Evolutionary conservation across 1,140 invertebrate species (phyloP), one percentile per base, ranked within the genome.

Genomic region (Babylonia areolata): DNA sequence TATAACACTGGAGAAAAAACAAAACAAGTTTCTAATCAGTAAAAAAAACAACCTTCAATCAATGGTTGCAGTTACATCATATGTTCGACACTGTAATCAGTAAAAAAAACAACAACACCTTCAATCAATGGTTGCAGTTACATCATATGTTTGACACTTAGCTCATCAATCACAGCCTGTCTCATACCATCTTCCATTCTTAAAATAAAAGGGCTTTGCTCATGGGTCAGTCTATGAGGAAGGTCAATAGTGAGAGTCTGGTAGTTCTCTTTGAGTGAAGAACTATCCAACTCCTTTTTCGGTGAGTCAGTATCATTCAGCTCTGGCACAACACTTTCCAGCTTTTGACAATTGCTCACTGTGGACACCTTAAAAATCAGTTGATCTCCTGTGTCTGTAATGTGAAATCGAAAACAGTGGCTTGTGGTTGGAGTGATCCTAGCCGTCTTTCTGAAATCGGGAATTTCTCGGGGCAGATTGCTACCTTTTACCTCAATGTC

Each of bases 101-200:
- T n/a, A 51, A 51, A 20, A 6, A 51, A 51, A 6, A 20, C 46
- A 51, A 6, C 46, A 51, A 11, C 58, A 64, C 28, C 28, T n/a
- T 64, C 17, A 23, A 23, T 23, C 58, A 12, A 64, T 23, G 15
- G 0, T 23, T n/a, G 28, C 58, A 64, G 15, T 64, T n/a, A 64
- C 84, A 40, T 75, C 81, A 84, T 81, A 85, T 90, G 90, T 87
- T 91, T 90, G 3, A 93, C 69, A 79, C 89, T 90, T 15, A 93
- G 86, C 87, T 93, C 92, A 89, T 93, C 92, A 86, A 93, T 86
- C 31, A 93, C 85, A 51, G 89, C 92, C 75, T 89, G 87, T 85
- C 92, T 87, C 46, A 90, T 92, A 64, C 89, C 90, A 84, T 93
- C 92, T 73, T 92, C 92, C 79, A 92, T 80, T 73, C 91, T 92